Base-by-base conservation (phyloP, 2,888 invertebrate genomes). In the Tetropium fuscum region DNA sequence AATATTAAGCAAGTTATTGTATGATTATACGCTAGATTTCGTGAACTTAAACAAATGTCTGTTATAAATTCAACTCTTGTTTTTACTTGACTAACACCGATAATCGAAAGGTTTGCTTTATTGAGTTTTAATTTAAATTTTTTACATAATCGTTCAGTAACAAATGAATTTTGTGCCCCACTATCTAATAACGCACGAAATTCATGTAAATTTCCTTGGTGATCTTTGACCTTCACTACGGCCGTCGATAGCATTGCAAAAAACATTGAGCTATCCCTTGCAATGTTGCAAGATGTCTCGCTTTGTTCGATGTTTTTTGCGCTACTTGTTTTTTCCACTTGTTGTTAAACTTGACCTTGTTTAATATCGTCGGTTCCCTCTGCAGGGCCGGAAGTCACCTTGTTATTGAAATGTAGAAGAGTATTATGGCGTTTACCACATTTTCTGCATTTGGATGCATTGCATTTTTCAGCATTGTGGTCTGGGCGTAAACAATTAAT, bases 401-500 rank as follows among this genome's bases (percentile, higher is more conserved):
- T n/a, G n/a, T n/a, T n/a, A n/a, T n/a, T 34, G 3, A 53, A 10
- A 32, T 62, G 58, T 40, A 62, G 19, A 2, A 51, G 20, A 0
- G 53, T 40, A 25, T 58, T 61, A 51, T 64, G 58, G 3, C 15
- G 13, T 36, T 36, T 54, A 18, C 27, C 36, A 32, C 60, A 60
- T 34, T 36, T 54, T 30, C 13, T 16, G 34, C 64, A 64, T 7
- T 13, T 25, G 6, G 58, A 20, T 13, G 16, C 6, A 7, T 11
- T 27, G 36, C 59, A 62, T 22, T 30, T 19, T 8, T 10, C n/a
- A 8, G 25, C 16, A 8, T 15, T 13, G 22, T 65, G 62, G 4
- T 20, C 15, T n/a, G 53, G 38, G 6, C 57, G 40, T 19, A 60
- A 47, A 51, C 65, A 27, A 65, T 60, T 65, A 16, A 43, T 18